These are phyloP conservation scores for Hydropsyche betteni DNA, from an alignment of 2,888 invertebrate genomes.

Conservation along the genomic window DNA sequence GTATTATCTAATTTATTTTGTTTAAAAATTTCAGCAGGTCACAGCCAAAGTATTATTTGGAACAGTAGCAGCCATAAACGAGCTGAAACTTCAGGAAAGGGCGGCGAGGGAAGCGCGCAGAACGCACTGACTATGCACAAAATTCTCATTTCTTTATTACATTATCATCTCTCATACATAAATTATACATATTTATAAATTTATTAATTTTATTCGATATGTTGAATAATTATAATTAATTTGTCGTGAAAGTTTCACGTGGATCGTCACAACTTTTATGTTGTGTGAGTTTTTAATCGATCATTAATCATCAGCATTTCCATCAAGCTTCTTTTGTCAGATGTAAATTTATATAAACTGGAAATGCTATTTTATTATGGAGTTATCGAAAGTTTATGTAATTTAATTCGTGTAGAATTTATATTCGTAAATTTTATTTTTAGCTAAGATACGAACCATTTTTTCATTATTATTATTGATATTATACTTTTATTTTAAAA, in stretches of 20 bases:
- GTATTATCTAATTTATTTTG: no score
- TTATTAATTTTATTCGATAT: background rate
- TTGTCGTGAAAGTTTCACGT: background rate
- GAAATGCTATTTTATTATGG: background rate
- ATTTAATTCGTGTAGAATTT: background rate
- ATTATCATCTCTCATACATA: conserved; percentile 29
- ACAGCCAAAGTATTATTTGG: conserved; percentile 80
- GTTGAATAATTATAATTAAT: conserved; percentile 7
- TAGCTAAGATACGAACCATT: conserved; percentile 5
- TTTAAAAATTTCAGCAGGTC: conserved; percentile 61
- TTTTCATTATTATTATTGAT: background rate
- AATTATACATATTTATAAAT: conserved; percentile 21
- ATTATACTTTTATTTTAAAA: conserved; percentile 7
- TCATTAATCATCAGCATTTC: background rate
- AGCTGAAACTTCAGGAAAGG: conserved; percentile 77
- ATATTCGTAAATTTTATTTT: background rate
- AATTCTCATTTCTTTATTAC: conserved; percentile 1
- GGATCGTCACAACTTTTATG: background rate
- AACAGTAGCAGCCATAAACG: conserved; percentile 77
- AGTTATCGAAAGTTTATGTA: background rate
- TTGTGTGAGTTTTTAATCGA: background rate
- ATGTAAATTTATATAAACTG: background rate
- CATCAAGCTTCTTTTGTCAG: background rate
- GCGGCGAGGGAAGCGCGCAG: conserved; percentile 70
- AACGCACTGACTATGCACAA: conserved; percentile 61